Base-by-base conservation (phyloP, 2,888 invertebrate genomes). In the Drosophila nigritarsus region DNA sequence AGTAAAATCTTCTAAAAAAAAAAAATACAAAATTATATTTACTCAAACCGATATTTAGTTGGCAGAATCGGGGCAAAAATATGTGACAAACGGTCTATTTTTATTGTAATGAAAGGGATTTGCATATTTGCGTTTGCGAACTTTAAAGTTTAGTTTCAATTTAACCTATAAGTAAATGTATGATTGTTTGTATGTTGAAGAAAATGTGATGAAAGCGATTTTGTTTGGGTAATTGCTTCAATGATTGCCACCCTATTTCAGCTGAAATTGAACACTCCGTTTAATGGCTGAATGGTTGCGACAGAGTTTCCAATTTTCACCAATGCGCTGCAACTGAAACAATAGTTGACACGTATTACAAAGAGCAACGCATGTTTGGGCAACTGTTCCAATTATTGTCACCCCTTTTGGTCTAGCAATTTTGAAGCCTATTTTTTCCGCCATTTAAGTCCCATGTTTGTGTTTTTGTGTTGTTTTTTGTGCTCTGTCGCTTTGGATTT, bases 371-470 rank as follows among this genome's bases (percentile, higher is more conserved):
- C 55, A 63, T 56, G 55, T 66, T 73, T 56, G 29, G 49, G 40
- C 36, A 32, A 63, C 64, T 64, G 80, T 68, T 80, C 65, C 71
- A 85, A 75, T 87, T 84, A 78, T 80, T 73, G 82, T 80, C 72
- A 71, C 63, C 58, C 73, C 42, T 62, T 68, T 72, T 73, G 70
- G 63, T 56, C 68, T 70, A 54, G 70, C 59, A 66, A 62, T 66
- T 69, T 61, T 59, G 45, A 64, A 45, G 38, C 30, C 38, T 49
- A 54, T 50, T 55, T 38, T 49, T 51, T 11, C 13, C 32, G 32
- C 51, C 27, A 20, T 71, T 70, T 63, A 27, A 27, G 24, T 11
- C 51, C 45, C 38, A 59, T 61, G 32, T 62, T 60, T 60, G 38
- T 20, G 24, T n/a, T 40, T 62, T 60, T 60, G 24, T 20, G 24